Evolutionary conservation across 2,113 vertebrate species (phyloP).

Genomic region (Leptodactylus fuscus): DNA sequence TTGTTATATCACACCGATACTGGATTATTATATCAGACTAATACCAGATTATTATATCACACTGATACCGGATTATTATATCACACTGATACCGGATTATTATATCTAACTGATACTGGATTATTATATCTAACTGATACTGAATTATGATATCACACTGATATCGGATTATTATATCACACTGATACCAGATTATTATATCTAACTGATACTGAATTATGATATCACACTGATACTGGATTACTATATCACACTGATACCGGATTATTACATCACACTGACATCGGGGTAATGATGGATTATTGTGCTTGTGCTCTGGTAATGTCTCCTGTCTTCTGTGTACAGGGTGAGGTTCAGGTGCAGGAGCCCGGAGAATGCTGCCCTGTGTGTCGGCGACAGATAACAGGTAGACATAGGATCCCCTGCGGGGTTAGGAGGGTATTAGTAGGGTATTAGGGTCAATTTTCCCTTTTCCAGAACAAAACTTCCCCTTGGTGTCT

Average conservation of each 20-base stretch:
- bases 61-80: not conserved
- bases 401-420: conserved; percentile 68
- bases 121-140: not conserved
- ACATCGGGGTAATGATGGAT: not conserved
- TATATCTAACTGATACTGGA: not conserved
- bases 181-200: not conserved
- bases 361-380: conserved; percentile 83
- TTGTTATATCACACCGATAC: not conserved
- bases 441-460: too few relatives aligned
- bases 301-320: not conserved
- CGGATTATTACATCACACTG: not conserved
- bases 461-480: too few relatives aligned
- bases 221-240: not conserved
- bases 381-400: conserved; percentile 77
- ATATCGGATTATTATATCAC: not conserved
- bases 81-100: not conserved
- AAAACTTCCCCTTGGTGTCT: too few relatives aligned
- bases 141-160: not conserved
- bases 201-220: not conserved
- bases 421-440: too few relatives aligned
- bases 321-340: not conserved
- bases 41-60: not conserved
- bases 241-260: not conserved
- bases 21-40: not conserved
- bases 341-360: conserved; percentile 79